Evolutionary conservation across 2,113 vertebrate species (phyloP), one percentile per base, ranked within the genome.

Genomic region (Lycocorax pyrrhopterus): DNA sequence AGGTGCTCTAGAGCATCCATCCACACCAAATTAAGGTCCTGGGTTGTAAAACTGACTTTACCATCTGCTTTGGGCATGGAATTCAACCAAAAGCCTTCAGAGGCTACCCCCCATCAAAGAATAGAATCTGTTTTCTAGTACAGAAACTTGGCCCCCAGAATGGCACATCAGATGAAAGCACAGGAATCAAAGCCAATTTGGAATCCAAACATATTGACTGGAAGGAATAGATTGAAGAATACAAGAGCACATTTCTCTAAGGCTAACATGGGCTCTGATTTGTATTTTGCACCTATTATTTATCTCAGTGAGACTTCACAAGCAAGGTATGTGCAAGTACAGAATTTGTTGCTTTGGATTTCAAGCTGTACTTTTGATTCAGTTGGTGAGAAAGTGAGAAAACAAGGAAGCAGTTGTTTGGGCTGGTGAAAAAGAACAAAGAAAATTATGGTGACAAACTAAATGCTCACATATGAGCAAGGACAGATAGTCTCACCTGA

Each of bases 401-500:
- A 89, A 35, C 29, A 89, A 59, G n/a, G 51, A 84, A 84, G 67
- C 7, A 87, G 35, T 76, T 68, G 4, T 64, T 68, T 41, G 41
- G 58, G 12, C 51, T 62, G 30, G 30, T 75, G 74, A 81, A 89
- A 94, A 81, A 47, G 46, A 60, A 44, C 25, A 39, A 87, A 60
- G 47, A 51, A 95, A 87, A 46, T 12, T 8, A 78, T 51, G 25
- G 25, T 69, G 55, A 67, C 59, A 79, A 47, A 63, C 52, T 89
- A 79, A 94, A 81, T 90, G 39, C 64, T 86, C 30, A 39, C 18
- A 35, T 69, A 49, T 84, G 68, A 83, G 41, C 88, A 80, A 90
- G 87, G 87, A 93, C 90, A 90, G 35, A 94, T 43, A 82, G 85
- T 92, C 76, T 94, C 89, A 77, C 69, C 67, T 78, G 49, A 86